Conservation (phyloP, 1,140 invertebrate species). For the Luehdorfia chinensis region DNA sequence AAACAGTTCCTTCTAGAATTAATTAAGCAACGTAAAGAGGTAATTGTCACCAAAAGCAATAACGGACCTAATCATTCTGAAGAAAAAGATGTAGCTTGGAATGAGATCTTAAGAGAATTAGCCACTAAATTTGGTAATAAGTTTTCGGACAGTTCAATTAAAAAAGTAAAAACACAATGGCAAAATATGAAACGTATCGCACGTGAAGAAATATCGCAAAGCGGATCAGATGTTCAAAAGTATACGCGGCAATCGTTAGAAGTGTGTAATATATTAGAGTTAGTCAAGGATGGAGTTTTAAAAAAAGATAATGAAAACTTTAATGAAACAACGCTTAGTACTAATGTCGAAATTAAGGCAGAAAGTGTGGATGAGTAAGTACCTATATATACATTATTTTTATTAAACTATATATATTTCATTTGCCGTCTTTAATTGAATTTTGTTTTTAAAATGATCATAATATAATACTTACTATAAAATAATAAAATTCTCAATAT, state of each 20-base stretch:
- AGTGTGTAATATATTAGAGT: conserved; percentile 59
- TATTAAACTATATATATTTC: neutral
- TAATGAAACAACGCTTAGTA: conserved; percentile 41
- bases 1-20: conserved; percentile 65
- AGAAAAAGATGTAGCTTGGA: conserved; percentile 68
- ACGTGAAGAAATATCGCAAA: conserved; percentile 55
- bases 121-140: conserved; percentile 55
- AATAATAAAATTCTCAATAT: no score
- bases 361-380: conserved; percentile 69
- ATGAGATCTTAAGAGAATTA: conserved; percentile 58
- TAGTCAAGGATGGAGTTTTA: conserved; percentile 49
- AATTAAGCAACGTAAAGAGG: conserved; percentile 60
- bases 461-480: no score
- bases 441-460: conserved; percentile 5
- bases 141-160: conserved; percentile 56
- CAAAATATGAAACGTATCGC: conserved; percentile 73
- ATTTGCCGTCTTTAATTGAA: neutral
- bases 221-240: conserved; percentile 42
- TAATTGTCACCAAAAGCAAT: conserved; percentile 57
- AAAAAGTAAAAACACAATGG: conserved; percentile 72
- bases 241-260: conserved; percentile 55
- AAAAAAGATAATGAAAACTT: conserved; percentile 38
- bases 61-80: conserved; percentile 60
- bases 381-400: neutral
- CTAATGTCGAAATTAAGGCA: conserved; percentile 62